Evolutionary conservation across 2,888 invertebrate genomes (phyloP).

Genomic region (Subacronicta megacephala): DNA sequence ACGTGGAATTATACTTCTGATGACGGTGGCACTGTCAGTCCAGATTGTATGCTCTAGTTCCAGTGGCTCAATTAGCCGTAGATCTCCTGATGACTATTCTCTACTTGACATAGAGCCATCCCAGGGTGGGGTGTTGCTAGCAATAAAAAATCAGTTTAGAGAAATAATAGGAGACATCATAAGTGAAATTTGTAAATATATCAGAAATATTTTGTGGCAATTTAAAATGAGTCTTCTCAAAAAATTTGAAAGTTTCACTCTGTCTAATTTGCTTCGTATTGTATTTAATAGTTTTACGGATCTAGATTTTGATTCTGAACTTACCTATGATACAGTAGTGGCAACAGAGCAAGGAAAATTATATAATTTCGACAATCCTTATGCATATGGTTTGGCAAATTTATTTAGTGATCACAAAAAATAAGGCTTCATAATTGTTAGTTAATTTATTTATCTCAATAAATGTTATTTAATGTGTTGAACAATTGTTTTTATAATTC

Average conservation of each 20-base stretch:
- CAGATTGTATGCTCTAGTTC: constrained; percentile 14
- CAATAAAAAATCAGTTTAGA: constrained; percentile 67
- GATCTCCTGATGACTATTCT: constrained; percentile 26
- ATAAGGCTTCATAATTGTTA: background rate
- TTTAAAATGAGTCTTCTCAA: constrained; percentile 69
- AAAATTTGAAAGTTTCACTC: constrained; percentile 65
- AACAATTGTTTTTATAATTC: too few relatives aligned
- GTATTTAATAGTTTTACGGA: constrained; percentile 66
- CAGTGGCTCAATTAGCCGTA: background rate
- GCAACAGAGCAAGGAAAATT: constrained; percentile 15
- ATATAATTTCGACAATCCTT: constrained; percentile 19
- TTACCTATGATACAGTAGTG: background rate
- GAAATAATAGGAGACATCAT: constrained; percentile 66
- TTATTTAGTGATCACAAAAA: constrained; percentile 9
- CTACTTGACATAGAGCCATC: constrained; percentile 25
- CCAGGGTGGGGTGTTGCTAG: constrained; percentile 54
- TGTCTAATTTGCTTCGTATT: constrained; percentile 67
- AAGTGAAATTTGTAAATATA: constrained; percentile 57
- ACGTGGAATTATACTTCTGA: constrained; percentile 1
- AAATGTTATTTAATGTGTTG: too few relatives aligned
- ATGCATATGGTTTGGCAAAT: constrained; percentile 3
- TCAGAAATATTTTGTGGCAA: constrained; percentile 57
- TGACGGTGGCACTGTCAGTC: constrained; percentile 22
- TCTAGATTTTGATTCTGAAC: constrained; percentile 42
- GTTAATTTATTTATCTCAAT: background rate